Conservation (phyloP, 2,113 vertebrate species). For the Miniopterus natalensis region DNA sequence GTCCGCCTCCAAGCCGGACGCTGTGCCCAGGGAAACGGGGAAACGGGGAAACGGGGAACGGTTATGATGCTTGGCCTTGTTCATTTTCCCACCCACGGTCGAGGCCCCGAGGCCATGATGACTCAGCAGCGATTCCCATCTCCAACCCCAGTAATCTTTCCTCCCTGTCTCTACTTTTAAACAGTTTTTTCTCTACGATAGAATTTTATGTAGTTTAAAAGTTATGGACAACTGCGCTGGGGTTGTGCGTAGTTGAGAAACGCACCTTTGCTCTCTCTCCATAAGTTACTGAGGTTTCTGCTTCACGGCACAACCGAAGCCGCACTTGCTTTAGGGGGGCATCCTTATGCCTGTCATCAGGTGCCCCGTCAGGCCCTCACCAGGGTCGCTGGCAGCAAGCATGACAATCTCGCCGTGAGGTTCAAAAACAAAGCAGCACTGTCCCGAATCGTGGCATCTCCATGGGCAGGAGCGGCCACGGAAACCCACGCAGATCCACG, state of each 20-base stretch:
- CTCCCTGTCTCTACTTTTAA: not conserved
- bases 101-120: too few species aligned
- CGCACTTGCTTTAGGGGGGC: not conserved
- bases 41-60: not conserved
- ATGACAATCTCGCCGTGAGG: too few species aligned
- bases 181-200: not conserved
- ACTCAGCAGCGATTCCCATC: not conserved
- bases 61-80: not conserved
- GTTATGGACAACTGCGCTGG: not conserved
- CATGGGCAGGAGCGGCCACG: not conserved
- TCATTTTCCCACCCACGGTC: not conserved
- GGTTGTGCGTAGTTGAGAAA: not conserved
- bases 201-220: slow-evolving; percentile 17
- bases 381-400: too few species aligned
- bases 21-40: not conserved
- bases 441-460: not conserved
- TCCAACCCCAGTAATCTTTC: not conserved
- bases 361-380: not conserved
- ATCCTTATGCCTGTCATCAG: not conserved
- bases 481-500: not conserved
- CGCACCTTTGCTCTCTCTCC: not conserved
- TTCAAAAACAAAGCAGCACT: not conserved
- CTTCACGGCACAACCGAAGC: not conserved
- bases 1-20: not conserved
- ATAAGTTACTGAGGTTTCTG: not conserved